These are phyloP conservation scores for Tenthredo mesomela DNA, from an alignment of 2,888 invertebrate genomes.

Conservation along the genomic window DNA sequence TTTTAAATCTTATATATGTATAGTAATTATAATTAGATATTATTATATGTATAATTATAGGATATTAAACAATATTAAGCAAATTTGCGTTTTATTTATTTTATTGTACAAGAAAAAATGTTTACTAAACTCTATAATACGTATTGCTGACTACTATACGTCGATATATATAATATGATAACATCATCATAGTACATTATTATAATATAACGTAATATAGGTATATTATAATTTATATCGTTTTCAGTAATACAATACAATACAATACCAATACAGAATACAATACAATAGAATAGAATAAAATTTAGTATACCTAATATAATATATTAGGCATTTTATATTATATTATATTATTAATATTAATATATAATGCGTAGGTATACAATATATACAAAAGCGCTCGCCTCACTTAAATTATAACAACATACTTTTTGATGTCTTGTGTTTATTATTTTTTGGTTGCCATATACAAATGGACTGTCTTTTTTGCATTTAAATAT, in stretches of 20 bases:
- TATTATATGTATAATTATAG: not conserved
- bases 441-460: constrained; percentile 59
- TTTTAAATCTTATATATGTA: not conserved
- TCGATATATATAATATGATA: constrained; percentile 55
- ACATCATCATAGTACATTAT: not conserved
- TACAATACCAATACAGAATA: not conserved
- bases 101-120: constrained; percentile 71
- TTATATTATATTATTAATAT: constrained; percentile 12
- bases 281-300: not conserved
- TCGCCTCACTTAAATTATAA: constrained; percentile 64
- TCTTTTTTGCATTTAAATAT: constrained; percentile 67
- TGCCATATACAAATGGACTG: constrained; percentile 68
- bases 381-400: constrained; percentile 75
- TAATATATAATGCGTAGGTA: constrained; percentile 66
- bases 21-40: not conserved
- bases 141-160: constrained; percentile 70
- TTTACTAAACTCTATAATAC: constrained; percentile 68
- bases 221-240: constrained; percentile 32
- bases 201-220: constrained; percentile 24
- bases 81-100: constrained; percentile 72
- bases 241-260: constrained; percentile 10
- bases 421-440: constrained; percentile 64
- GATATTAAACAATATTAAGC: constrained; percentile 59
- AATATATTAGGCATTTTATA: constrained; percentile 20
- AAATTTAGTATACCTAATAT: not conserved